Percentiles rank a stretch among this genome's conserved stretches.
Conservation (phyloP, 2,113 vertebrate genomes). For the Gadus chalcogrammus region DNA sequence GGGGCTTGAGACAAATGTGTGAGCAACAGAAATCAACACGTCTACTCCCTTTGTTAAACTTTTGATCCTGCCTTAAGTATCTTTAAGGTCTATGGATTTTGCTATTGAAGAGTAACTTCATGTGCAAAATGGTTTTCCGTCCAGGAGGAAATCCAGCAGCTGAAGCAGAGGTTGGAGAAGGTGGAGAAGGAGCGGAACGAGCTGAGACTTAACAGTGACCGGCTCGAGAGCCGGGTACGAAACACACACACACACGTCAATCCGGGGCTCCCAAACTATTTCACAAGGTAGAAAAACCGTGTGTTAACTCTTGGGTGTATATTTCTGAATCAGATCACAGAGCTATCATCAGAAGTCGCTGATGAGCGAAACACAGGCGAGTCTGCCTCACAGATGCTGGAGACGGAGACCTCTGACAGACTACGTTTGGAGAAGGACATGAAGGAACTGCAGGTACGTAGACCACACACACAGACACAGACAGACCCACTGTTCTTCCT, state of each 20-base stretch:
- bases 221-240: constrained; percentile 89
- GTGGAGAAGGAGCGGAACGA: constrained; percentile 94
- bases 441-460: constrained; percentile 90
- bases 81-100: too few species aligned
- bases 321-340: constrained; percentile 79
- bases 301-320: constrained; percentile 8
- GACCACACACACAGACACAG: constrained; percentile 8
- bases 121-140: too few species aligned
- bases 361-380: constrained; percentile 95
- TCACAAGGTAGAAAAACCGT: background rate
- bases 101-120: too few species aligned
- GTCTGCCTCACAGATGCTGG: constrained; percentile 93
- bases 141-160: constrained; percentile 94
- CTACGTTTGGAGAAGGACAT: constrained; percentile 90
- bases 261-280: background rate
- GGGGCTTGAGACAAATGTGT: too few species aligned
- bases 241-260: constrained; percentile 5
- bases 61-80: too few species aligned
- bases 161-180: constrained; percentile 88
- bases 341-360: constrained; percentile 90
- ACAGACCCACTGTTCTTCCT: background rate
- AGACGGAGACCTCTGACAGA: constrained; percentile 86
- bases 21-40: too few species aligned
- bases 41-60: too few species aligned
- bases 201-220: constrained; percentile 87